Evolutionary conservation across 2,888 invertebrate genomes (phyloP).

Genomic region (Kryphioiulus occultus): DNA sequence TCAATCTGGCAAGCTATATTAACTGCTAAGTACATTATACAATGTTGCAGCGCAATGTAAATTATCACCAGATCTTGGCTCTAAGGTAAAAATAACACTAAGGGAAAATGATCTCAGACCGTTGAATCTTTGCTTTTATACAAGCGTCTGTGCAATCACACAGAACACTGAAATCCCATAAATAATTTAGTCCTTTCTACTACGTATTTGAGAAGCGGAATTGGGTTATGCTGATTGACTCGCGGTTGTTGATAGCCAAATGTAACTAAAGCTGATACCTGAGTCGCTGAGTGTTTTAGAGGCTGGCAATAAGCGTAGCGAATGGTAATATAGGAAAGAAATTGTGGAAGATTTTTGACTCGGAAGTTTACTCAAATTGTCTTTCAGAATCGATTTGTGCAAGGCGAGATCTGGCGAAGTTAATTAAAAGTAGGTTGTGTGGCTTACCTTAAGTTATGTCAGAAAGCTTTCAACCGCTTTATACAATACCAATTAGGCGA

Average conservation of each 20-base stretch:
- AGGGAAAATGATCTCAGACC: no score
- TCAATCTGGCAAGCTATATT: no score
- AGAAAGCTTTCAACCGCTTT: neutral
- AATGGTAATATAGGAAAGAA: neutral
- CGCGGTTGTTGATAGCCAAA: neutral
- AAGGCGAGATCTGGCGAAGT: neutral
- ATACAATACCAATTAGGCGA: no score
- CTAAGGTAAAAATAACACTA: no score
- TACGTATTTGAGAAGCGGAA: neutral
- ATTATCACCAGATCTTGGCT: no score
- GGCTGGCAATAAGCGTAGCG: neutral
- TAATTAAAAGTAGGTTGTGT: neutral
- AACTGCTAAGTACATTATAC: no score
- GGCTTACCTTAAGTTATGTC: neutral
- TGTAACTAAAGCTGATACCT: neutral
- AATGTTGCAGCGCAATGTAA: no score
- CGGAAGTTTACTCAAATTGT: neutral
- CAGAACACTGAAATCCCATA: neutral
- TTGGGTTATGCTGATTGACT: neutral
- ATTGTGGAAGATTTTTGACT: neutral
- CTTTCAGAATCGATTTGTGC: neutral
- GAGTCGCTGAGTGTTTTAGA: neutral
- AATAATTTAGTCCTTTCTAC: neutral
- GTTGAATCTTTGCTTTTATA: no score
- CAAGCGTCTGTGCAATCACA: no score